These are phyloP conservation scores for Eubucco bourcierii DNA, from an alignment of 2,113 vertebrate species.

Conservation along the genomic window DNA sequence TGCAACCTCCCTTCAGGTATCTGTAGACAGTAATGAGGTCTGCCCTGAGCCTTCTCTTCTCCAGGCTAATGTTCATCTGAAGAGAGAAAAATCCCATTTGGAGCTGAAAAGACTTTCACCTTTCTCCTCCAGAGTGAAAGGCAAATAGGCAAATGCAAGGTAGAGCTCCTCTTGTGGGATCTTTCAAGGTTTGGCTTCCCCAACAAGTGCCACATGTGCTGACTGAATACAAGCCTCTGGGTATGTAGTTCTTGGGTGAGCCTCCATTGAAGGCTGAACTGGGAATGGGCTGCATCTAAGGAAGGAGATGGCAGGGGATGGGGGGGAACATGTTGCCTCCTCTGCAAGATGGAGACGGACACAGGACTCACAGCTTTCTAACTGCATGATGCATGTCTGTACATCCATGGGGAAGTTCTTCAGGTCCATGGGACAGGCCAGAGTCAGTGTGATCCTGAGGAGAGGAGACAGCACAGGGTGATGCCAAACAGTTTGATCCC, in stretches of 20 bases:
- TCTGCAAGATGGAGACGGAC: not conserved
- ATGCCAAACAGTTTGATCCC: not conserved
- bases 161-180: not conserved
- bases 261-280: not conserved
- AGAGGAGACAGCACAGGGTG: constrained; percentile 24
- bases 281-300: not conserved
- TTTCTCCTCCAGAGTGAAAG: constrained; percentile 15
- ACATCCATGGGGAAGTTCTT: constrained; percentile 99
- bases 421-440: constrained; percentile 99
- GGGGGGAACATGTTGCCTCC: not conserved
- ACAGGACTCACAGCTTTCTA: constrained; percentile 95
- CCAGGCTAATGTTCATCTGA: not conserved
- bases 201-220: not conserved
- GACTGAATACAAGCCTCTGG: not conserved
- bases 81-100: not conserved
- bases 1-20: too few species aligned
- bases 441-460: constrained; percentile 91
- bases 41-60: too few species aligned
- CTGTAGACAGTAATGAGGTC: too few species aligned
- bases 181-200: not conserved
- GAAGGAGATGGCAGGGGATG: not conserved
- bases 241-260: not conserved
- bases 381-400: constrained; percentile 98
- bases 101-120: not conserved
- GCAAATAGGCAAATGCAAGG: not conserved